Base-by-base conservation (phyloP, 1,140 invertebrate species). In the Hirudo medicinalis region DNA sequence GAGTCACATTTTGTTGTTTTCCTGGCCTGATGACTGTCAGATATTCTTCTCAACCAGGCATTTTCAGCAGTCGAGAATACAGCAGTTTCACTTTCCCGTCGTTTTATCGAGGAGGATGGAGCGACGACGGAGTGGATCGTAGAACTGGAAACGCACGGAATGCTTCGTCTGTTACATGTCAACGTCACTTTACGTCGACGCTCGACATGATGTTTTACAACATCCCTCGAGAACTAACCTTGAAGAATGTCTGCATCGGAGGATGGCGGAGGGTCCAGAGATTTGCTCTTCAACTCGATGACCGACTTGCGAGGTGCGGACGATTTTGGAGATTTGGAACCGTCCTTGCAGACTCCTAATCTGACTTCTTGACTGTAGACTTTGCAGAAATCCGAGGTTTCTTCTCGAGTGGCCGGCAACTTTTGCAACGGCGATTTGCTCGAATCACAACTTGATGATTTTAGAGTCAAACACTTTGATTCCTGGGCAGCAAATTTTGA, bases 241-340 rank as follows among this genome's bases (percentile, higher is more conserved):
- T 32, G 22, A n/a, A 63, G 57, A n/a, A 63, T n/a, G 19, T 63
- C 57, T 13, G 22, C 29, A 11, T 63, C 57, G 1, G 57, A 63
- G 9, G 57, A 63, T 63, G 57, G 57, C 8, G 69, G 69, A n/a
- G 69, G 69, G 49, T 70, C 69, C n/a, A 70, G 53, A 19, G 69
- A 70, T 54, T 49, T 36, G 53, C 69, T 70, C 49, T 70, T 70
- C 69, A 70, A 25, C 53, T 70, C 69, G 53, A 70, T 70, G 20
- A 25, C 69, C 6, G 32, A 36, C 49, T 70, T 70, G n/a, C 69
- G 19, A 17, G 69, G 36, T 6, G 57, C 57, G 1, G 57, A 63
- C 11, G 22, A 25, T 32, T 32, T 63, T n/a, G 57, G 57, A 63
- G 57, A 63, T 63, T 63, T 63, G 13, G 57, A 63, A 32, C 22